Evolutionary conservation across 2,888 invertebrate species (phyloP).

Genomic region (Kuschelorhynchus macadamiae): DNA sequence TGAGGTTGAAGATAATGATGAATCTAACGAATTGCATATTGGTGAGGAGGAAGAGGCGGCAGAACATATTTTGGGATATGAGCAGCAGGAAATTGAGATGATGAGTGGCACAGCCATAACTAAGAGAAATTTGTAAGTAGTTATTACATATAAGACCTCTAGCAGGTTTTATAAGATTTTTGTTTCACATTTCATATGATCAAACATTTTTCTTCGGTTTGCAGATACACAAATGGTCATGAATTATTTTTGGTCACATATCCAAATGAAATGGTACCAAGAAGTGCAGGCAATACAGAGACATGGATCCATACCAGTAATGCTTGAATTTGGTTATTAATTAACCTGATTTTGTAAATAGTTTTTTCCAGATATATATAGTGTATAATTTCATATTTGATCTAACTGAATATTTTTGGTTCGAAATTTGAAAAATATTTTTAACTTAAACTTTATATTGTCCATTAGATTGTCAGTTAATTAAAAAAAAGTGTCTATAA

Average conservation of each 20-base stretch:
- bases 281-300: slow-evolving; percentile 56
- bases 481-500: no score
- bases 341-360: slow-evolving; percentile 14
- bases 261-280: slow-evolving; percentile 60
- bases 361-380: neutral
- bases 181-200: no score
- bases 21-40: slow-evolving; percentile 61
- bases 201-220: slow-evolving; percentile 49
- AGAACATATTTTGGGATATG: slow-evolving; percentile 63
- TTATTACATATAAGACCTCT: no score
- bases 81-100: slow-evolving; percentile 56
- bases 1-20: slow-evolving; percentile 51
- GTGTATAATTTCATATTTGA: no score
- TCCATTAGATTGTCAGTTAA: no score
- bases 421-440: no score
- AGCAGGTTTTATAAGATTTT: no score
- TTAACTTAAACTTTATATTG: no score
- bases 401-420: no score
- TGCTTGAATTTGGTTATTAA: slow-evolving; percentile 39
- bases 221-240: slow-evolving; percentile 64
- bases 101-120: slow-evolving; percentile 55
- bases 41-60: slow-evolving; percentile 63
- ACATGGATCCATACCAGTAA: slow-evolving; percentile 60
- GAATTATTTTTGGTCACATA: slow-evolving; percentile 65
- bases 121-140: slow-evolving; percentile 58